A percentile compares a stretch with the other conserved stretches of the same genome.
phyloP scores from a whole-genome alignment of 2,888 invertebrate species.

The Napeogenes sylphis region DNA sequence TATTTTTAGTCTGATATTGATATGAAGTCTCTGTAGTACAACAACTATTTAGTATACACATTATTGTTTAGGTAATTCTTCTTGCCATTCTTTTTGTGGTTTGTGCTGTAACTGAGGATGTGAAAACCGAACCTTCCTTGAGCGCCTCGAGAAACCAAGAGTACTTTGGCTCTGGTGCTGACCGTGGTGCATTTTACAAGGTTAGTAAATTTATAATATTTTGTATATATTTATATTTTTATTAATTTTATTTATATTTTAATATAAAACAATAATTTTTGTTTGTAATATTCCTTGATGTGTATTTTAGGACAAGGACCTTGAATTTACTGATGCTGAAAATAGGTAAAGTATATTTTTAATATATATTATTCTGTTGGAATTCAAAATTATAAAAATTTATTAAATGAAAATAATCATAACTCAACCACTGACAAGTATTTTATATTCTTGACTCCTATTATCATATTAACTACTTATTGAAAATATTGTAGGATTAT shows the following conservation, averaged over 20 bases:
- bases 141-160: slow-evolving; percentile 18
- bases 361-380: not conserved
- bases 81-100: slow-evolving; percentile 17
- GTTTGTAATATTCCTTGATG: too few relatives aligned
- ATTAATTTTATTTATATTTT: too few relatives aligned
- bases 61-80: slow-evolving; percentile 13
- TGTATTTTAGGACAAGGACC: slow-evolving; percentile 15
- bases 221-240: too few relatives aligned
- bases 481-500: slow-evolving; percentile 47
- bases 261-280: too few relatives aligned
- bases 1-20: too few relatives aligned
- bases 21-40: too few relatives aligned
- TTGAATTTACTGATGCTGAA: slow-evolving; percentile 26
- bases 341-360: slow-evolving; percentile 15
- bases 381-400: not conserved
- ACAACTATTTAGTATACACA: too few relatives aligned
- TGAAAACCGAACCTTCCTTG: slow-evolving; percentile 15
- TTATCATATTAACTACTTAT: too few relatives aligned
- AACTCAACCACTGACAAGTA: too few relatives aligned
- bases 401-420: not conserved
- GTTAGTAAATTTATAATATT: slow-evolving; percentile 8
- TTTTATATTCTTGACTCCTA: too few relatives aligned
- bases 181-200: slow-evolving; percentile 7
- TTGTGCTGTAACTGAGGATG: slow-evolving; percentile 14
- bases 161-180: slow-evolving; percentile 19